Conservation (phyloP, 2,888 invertebrate species). For the Osmoderma eremita region DNA sequence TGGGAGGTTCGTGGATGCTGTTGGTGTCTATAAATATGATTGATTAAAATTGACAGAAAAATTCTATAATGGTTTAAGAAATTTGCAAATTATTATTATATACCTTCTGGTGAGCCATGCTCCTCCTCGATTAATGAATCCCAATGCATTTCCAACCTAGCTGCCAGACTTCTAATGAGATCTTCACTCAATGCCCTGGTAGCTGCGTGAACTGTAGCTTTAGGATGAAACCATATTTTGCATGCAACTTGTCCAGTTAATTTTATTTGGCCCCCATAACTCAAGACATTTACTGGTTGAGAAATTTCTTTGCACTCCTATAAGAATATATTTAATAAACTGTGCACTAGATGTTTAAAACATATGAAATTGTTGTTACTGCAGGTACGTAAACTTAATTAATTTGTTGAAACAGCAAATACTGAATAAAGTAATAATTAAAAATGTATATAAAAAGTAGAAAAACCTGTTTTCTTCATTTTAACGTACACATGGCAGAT, state of each 20-base stretch:
- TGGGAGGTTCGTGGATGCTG: slow-evolving; percentile 89
- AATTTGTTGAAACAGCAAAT: too few relatives aligned
- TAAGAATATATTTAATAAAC: slow-evolving; percentile 25
- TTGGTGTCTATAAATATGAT: slow-evolving; percentile 69
- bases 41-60: not conserved
- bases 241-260: slow-evolving; percentile 78
- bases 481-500: slow-evolving; percentile 75
- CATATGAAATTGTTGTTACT: too few relatives aligned
- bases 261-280: slow-evolving; percentile 75
- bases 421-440: too few relatives aligned
- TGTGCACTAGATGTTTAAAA: not conserved
- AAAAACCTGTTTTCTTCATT: slow-evolving; percentile 21
- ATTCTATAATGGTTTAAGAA: too few relatives aligned
- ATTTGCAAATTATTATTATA: slow-evolving; percentile 17
- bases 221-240: slow-evolving; percentile 82
- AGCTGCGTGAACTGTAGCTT: slow-evolving; percentile 78
- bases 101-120: slow-evolving; percentile 76
- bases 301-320: slow-evolving; percentile 65
- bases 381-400: too few relatives aligned
- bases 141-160: slow-evolving; percentile 91
- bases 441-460: too few relatives aligned
- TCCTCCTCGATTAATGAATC: slow-evolving; percentile 90
- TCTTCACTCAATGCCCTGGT: slow-evolving; percentile 82
- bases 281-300: slow-evolving; percentile 66
- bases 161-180: slow-evolving; percentile 83